Base-by-base conservation (phyloP, 2,113 vertebrate species). In the Nanorana parkeri region DNA sequence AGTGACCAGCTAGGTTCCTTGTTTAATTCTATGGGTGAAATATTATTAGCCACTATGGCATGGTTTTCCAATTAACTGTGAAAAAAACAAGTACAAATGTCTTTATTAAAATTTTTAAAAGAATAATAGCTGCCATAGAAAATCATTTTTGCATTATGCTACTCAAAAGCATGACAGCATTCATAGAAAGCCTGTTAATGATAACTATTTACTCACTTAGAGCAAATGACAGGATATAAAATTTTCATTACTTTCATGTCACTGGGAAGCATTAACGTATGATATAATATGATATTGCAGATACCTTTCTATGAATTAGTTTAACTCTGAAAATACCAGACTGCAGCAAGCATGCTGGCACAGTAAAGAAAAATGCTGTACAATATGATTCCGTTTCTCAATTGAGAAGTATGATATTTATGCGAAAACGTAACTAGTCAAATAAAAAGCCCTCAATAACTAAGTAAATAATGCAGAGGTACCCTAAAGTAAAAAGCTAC, bases 221-320 rank as follows among this genome's bases (percentile, higher is more conserved):
- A 74, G 24, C 23, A 29, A 51, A 58, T 74, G 55, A 20, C 19
- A 21, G 54, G 68, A 60, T n/a, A 60, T 20, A 63, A 13, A 1
- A 60, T 21, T 58, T 60, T 29, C n/a, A 58, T 74, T 74, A 74
- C 56, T 55, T n/a, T 60, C 52, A 56, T 58, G 19, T 55, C 52
- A 56, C 52, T 56, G 26, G 54, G 26, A 32, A 56, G 26, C 23
- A 28, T 71, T 71, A 56, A 17, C 1, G 26, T 26, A 60, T 60
- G 58, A 58, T 60, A 5, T 29, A 5, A 60, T 36, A 36, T 15
- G 5, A n/a, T 23, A 58, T 73, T 58, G 17, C 23, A 28, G 28
- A 72, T 52, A 15, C 21, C 21, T 63, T 63, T 15, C 26, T 47
- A 13, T 10, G 8, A 47, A 47, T 47, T 47, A 13, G 6, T 47